Base-by-base conservation (phyloP, 2,888 invertebrate species). In the Phymatocera aterrima region DNA sequence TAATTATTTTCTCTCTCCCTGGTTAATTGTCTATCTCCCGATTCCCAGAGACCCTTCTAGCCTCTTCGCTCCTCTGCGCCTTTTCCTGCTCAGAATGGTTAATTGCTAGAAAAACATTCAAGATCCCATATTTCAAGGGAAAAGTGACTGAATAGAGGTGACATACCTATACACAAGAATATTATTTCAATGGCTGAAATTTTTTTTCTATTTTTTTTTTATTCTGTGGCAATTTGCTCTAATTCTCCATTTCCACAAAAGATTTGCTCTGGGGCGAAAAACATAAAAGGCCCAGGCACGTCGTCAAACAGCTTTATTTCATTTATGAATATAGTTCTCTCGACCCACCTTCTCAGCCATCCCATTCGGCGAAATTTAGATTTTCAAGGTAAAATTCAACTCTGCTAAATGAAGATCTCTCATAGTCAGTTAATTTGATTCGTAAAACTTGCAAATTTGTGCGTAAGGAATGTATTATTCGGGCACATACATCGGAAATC, bases 1-100 rank as follows among this genome's bases (percentile, higher is more conserved):
- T 68, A 68, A 68, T 68, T 68, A 68, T 68, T 68, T 68, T 68
- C 65, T 68, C 65, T 68, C 46, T 68, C 43, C 65, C 43, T 46
- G 65, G 65, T 43, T 43, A 28, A 68, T 68, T 68, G 24, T 68
- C 68, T 28, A 18, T 68, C 43, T 46, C 43, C 12, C 15, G 68
- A 68, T 68, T 43, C 43, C 46, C 28, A 46, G 43, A 28, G 43
- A 46, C 68, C 21, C 46, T 68, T 68, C 24, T 24, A 43, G 24
- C 46, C 37, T 31, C 34, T 31, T n/a, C 1, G 18, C 28, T 60
- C 51, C 51, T 40, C 46, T 24, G 28, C 68, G 43, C 24, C 68
- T 68, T 43, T 68, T 68, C 43, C 46, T 68, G 15, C 68, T 8
- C 28, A 15, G 28, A 68, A 46, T 43, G 68, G 68, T 68, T 68